Evolutionary conservation across 2,113 vertebrate genomes (phyloP).

Genomic region (Carassius gibelio): DNA sequence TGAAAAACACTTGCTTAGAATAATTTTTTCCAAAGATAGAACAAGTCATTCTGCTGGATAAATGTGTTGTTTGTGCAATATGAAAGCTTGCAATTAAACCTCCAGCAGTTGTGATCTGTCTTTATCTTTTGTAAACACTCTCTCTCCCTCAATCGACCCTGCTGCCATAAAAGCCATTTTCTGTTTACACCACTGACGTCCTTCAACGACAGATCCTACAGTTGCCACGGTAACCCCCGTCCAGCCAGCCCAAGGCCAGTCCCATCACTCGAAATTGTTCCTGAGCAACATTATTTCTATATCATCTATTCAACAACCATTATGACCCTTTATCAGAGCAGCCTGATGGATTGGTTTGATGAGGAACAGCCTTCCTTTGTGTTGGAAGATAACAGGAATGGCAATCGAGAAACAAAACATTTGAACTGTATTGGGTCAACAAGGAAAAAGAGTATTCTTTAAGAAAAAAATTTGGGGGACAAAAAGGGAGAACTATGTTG

Average conservation of each 20-base stretch:
- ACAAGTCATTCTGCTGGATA: neutral
- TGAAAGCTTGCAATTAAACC: slow-evolving; percentile 22
- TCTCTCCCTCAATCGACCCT: neutral
- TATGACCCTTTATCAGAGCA: neutral
- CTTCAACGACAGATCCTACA: slow-evolving; percentile 48
- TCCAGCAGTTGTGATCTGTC: neutral
- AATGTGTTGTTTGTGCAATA: slow-evolving; percentile 6
- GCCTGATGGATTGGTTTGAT: neutral
- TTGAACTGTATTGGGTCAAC: no score
- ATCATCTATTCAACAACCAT: neutral
- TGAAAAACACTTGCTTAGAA: neutral
- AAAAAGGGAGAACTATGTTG: no score
- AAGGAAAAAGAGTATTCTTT: no score
- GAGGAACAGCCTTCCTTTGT: no score
- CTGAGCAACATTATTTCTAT: slow-evolving; percentile 1
- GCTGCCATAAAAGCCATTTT: slow-evolving; percentile 18
- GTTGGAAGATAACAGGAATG: no score
- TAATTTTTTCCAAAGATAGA: slow-evolving; percentile 1
- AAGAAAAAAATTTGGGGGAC: no score
- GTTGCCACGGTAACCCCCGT: slow-evolving; percentile 60
- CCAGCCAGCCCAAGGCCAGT: neutral
- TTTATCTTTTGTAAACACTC: slow-evolving; percentile 15
- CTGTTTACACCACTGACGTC: slow-evolving; percentile 50
- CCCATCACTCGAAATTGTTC: neutral
- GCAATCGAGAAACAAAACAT: no score